Evolutionary conservation across 2,888 invertebrate species (phyloP), one percentile per base, ranked within the genome.

Genomic region (Danaus chrysippus): DNA sequence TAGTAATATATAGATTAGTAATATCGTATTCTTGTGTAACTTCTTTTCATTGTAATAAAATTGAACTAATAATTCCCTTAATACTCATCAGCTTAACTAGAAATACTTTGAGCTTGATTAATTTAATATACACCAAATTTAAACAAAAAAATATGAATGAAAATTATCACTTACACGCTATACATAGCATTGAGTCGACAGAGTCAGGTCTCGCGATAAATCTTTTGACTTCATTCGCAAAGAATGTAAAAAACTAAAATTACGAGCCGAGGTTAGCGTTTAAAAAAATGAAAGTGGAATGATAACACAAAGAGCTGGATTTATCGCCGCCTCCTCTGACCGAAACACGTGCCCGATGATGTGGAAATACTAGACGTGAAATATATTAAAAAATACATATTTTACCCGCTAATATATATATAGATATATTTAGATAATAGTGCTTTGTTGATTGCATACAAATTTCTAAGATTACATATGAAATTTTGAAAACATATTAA

Each of bases 241-340:
- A 67, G 61, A 68, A 65, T 65, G 58, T 64, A 60, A 63, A 49
- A 64, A 64, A 63, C 61, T 58, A 49, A 49, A 57, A 61, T 64
- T 62, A 58, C 17, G 49, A 58, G 46, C 53, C 43, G 58, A 42
- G 58, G 44, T 55, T 44, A 62, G 61, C 44, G 57, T 65, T 75
- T 66, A 72, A 79, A n/a, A n/a, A 86, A 75, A 76, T 67, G 72
- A 70, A 64, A 69, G 71, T 72, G 73, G 73, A 71, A 78, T 79
- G 74, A 78, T 79, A 77, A 78, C 77, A 87, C 88, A 87, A 87
- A 86, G 86, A 83, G 70, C 71, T 72, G 79, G 80, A 88, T 88
- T 87, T 88, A 88, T 88, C 78, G 86, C 76, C 79, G 76, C 78
- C 82, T 82, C 83, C 75, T 76, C 77, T 84, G 85, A 82, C 86